Percentiles rank a stretch among this genome's conserved stretches.
phyloP scores from a whole-genome alignment of 2,797 vertebrate species.

The Hippopotamyrus pictus region DNA sequence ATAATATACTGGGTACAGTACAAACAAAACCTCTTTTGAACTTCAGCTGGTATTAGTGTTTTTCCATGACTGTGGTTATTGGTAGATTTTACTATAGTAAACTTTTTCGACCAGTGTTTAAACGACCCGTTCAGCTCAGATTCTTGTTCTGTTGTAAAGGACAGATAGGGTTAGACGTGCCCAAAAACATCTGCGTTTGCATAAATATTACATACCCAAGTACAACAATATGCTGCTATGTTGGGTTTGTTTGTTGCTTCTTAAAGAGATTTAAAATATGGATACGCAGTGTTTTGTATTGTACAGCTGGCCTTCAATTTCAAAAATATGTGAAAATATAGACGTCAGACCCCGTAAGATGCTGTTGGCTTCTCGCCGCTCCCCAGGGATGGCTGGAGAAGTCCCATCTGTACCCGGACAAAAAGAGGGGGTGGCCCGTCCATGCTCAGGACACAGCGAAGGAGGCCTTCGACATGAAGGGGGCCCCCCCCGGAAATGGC shows the following conservation, averaged over 20 bases:
- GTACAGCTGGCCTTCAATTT: constrained; percentile 22
- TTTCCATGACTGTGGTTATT: background rate
- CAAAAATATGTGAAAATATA: constrained; percentile 18
- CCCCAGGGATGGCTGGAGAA: constrained; percentile 38
- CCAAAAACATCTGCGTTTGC: background rate
- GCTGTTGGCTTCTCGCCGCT: background rate
- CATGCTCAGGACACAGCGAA: constrained; percentile 28
- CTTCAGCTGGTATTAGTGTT: background rate
- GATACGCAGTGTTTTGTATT: constrained; percentile 10
- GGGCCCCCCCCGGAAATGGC: constrained; percentile 16
- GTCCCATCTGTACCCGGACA: constrained; percentile 26
- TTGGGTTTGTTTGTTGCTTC: background rate
- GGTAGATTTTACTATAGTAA: background rate
- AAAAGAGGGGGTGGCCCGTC: constrained; percentile 24
- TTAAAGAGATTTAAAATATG: background rate
- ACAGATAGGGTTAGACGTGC: background rate
- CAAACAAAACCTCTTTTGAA: background rate
- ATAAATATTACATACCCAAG: background rate
- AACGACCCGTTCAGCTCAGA: background rate
- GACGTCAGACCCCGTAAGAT: background rate
- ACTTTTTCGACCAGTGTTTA: background rate
- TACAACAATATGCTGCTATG: background rate
- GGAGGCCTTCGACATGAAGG: constrained; percentile 14
- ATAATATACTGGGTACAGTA: background rate
- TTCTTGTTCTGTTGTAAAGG: background rate